phyloP scores from a whole-genome alignment of 1,140 invertebrate species.

The Oncopeltus fasciatus region DNA sequence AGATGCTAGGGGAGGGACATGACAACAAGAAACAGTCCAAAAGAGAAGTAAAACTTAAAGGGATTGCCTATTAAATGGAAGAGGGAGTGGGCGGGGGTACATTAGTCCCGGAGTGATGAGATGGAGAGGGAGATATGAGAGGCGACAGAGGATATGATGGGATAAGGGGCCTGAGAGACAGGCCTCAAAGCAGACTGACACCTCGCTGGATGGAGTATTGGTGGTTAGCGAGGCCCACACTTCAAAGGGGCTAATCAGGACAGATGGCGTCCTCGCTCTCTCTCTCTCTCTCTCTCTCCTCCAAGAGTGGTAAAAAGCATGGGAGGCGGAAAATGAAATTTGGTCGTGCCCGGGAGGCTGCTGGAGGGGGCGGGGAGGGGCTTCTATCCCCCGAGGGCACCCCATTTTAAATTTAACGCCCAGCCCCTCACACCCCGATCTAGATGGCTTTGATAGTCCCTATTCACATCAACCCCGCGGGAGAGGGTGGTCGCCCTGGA shows the following conservation, averaged over 20 bases:
- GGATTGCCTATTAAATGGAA: too few species aligned
- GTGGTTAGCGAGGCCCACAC: not conserved
- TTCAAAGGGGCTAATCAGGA: slow-evolving; percentile 1
- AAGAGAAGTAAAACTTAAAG: too few species aligned
- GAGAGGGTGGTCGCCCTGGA: not conserved
- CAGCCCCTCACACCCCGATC: not conserved
- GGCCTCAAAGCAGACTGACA: not conserved
- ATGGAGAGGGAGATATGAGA: not conserved
- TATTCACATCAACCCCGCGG: not conserved
- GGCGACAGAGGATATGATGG: not conserved
- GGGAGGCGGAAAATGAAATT: slow-evolving; percentile 10
- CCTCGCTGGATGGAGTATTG: not conserved
- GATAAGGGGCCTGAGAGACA: not conserved
- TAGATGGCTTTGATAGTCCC: not conserved
- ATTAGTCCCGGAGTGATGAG: not conserved
- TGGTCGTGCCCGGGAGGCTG: not conserved
- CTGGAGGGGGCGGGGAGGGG: not conserved
- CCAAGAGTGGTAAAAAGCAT: not conserved
- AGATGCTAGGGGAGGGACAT: too few species aligned
- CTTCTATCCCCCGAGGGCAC: not conserved
- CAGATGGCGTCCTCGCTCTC: slow-evolving; percentile 3
- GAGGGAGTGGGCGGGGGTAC: not conserved
- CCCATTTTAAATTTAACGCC: slow-evolving; percentile 11
- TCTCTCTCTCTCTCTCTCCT: too few species aligned
- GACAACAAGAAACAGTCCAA: too few species aligned